Base-by-base conservation (phyloP, 2,888 invertebrate genomes). In the Caradrina kadenii region DNA sequence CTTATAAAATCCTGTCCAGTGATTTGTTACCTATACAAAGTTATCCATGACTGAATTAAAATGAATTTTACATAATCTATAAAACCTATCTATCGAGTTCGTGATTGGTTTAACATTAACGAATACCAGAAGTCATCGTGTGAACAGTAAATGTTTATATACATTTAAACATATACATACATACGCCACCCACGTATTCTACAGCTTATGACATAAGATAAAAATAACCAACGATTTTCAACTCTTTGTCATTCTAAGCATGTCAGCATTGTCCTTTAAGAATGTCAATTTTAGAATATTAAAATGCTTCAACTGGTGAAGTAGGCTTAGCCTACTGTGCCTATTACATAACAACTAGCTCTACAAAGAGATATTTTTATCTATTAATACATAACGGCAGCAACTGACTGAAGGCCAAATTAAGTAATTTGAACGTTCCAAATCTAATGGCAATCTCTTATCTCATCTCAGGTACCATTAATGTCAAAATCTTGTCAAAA, bases 201-300 rank as follows among this genome's bases (percentile, higher is more conserved):
- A 49, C 35, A 35, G 49, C 63, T 55, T 77, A 72, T 76, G 64
- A 66, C 15, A 56, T 60, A 63, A 67, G 63, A 60, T 71, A 74
- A 76, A 79, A 78, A 80, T 80, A 79, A 63, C 70, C 69, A 72
- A 72, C 74, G 62, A 62, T 77, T 69, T 79, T 69, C 50, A 35
- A 67, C 22, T 73, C 39, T 76, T 84, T 82, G 64, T 75, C 58
- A 84, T 84, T 77, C 82, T 61, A n/a, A 53, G 31, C 78, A 59
- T 65, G 79, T 59, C 60, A 35, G 13, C 11, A 22, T 58, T 60
- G 60, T 65, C 74, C 56, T 84, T 69, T 79, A 76, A 31, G 39
- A 49, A 63, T 63, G 49, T 62, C 63, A 63, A 58, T 62, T 58
- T 50, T 35, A 42, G 78, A 84, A 82, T 83, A 73, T 63, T 72